These are phyloP conservation scores for Pachyseris speciosa DNA, from an alignment of 64 coral and sea anemone genomes.

Conservation along the genomic window DNA sequence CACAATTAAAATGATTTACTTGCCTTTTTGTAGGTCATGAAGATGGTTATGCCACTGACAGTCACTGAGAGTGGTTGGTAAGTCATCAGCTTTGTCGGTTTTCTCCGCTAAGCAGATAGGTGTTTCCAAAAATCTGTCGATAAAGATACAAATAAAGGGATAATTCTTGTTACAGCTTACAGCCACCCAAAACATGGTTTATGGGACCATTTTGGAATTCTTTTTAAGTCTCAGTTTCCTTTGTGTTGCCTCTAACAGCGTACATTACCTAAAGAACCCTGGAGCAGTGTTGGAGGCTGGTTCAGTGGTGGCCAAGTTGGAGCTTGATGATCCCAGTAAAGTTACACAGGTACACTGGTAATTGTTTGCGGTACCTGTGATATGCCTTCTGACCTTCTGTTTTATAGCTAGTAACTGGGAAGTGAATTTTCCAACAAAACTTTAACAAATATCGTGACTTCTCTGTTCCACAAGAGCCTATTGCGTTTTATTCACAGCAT, in stretches of 20 bases:
- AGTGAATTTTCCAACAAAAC: too few relatives aligned
- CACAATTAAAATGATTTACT: neutral
- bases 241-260: conserved; percentile 22
- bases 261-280: conserved; percentile 92
- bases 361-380: neutral
- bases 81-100: neutral
- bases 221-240: too few relatives aligned
- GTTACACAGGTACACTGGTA: conserved; percentile 83
- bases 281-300: conserved; percentile 93
- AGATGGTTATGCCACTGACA: conserved; percentile 98
- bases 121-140: too few relatives aligned
- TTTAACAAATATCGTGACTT: too few relatives aligned
- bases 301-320: conserved; percentile 89
- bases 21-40: conserved; percentile 87
- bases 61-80: conserved; percentile 96
- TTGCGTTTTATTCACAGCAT: too few relatives aligned
- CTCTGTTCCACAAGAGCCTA: too few relatives aligned
- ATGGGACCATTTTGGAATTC: neutral
- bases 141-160: too few relatives aligned
- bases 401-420: neutral
- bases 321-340: conserved; percentile 94
- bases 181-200: neutral
- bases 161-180: neutral
- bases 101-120: too few relatives aligned
- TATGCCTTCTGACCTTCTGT: neutral